A percentile compares a stretch with the other conserved stretches of the same genome.
phyloP scores from a whole-genome alignment of 2,113 vertebrate species.

The Anas platyrhynchos region DNA sequence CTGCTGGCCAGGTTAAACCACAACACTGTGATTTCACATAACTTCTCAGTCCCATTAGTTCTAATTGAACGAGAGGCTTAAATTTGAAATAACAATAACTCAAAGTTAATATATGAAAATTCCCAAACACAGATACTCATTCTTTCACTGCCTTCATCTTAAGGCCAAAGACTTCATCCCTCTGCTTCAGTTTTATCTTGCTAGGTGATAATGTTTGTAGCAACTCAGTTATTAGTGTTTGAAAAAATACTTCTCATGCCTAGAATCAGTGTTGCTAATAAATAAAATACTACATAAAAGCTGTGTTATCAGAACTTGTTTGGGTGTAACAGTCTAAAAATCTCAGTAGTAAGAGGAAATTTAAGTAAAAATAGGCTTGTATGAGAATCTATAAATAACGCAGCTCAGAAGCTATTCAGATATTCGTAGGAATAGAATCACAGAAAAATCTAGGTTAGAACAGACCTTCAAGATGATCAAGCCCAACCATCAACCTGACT shows the following conservation, averaged over 20 bases:
- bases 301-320: not conserved
- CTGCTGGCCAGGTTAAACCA: too few relatives aligned
- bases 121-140: not conserved
- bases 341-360: not conserved
- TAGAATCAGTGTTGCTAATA: not conserved
- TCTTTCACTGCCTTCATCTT: not conserved
- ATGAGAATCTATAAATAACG: slow-evolving; percentile 12
- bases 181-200: not conserved
- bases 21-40: not conserved
- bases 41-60: not conserved
- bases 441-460: not conserved
- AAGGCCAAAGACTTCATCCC: not conserved
- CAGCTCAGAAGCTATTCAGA: not conserved
- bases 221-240: not conserved
- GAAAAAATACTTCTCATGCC: not conserved
- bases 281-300: not conserved
- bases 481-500: not conserved
- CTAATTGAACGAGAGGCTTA: not conserved
- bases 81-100: not conserved
- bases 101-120: not conserved
- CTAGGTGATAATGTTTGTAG: not conserved
- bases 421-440: not conserved
- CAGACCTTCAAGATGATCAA: not conserved
- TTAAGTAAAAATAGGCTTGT: slow-evolving; percentile 10
- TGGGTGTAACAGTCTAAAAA: not conserved